These are phyloP conservation scores for Homalodisca vitripennis DNA, from an alignment of 1,140 invertebrate species.

Conservation along the genomic window DNA sequence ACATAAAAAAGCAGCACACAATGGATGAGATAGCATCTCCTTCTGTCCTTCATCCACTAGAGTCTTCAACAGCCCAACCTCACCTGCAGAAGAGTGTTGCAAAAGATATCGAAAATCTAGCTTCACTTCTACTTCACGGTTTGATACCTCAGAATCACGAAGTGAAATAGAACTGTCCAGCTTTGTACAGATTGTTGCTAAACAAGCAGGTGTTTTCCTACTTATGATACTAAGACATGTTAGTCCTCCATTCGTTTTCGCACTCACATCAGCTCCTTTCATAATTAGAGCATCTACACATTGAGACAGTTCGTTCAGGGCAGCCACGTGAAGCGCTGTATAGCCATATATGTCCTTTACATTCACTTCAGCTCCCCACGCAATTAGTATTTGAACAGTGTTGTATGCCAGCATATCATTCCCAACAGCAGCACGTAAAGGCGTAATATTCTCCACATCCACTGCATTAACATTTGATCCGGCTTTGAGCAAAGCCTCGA, in stretches of 20 bases:
- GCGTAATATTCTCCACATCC: conserved; percentile 73
- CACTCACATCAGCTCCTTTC: conserved; percentile 80
- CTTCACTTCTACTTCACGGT: conserved; percentile 76
- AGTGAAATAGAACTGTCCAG: conserved; percentile 74
- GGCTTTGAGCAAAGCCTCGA: conserved; percentile 69
- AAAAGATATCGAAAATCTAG: conserved; percentile 76
- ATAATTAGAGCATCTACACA: conserved; percentile 80
- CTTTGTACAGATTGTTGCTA: conserved; percentile 72
- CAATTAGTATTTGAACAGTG: conserved; percentile 69
- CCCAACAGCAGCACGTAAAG: conserved; percentile 74
- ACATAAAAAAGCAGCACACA: conserved; percentile 79
- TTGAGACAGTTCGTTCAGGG: conserved; percentile 77
- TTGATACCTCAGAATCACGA: conserved; percentile 72
- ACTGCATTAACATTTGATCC: conserved; percentile 70
- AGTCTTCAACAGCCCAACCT: conserved; percentile 77
- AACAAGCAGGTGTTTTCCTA: conserved; percentile 76
- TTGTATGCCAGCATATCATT: conserved; percentile 72
- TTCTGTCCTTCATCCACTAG: conserved; percentile 83
- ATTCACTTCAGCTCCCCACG: conserved; percentile 79
- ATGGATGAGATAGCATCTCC: conserved; percentile 75
- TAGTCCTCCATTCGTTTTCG: conserved; percentile 77
- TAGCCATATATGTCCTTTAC: conserved; percentile 85
- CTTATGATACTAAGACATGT: conserved; percentile 79
- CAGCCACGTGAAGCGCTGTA: conserved; percentile 84
- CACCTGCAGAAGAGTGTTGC: conserved; percentile 73